A percentile compares a stretch with the other conserved stretches of the same genome.
These are phyloP conservation scores for Vulpes lagopus DNA, from an alignment of 2,113 vertebrate genomes.

Conservation along the genomic window DNA sequence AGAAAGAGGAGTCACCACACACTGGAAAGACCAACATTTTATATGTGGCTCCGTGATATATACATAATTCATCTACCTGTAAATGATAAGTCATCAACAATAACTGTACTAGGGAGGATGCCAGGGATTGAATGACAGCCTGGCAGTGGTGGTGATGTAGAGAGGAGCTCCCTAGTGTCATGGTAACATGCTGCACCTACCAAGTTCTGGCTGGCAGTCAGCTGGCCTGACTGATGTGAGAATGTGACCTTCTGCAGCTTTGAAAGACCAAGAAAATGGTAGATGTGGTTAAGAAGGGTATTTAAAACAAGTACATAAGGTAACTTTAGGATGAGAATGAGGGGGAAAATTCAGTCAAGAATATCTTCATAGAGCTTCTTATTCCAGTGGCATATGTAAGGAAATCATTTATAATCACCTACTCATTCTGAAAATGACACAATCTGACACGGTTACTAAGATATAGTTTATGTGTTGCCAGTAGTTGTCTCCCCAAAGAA, in stretches of 20 bases:
- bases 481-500: not conserved
- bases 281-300: not conserved
- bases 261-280: conserved; percentile 24
- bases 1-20: not conserved
- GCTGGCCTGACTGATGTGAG: not conserved
- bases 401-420: not conserved
- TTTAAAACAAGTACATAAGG: conserved; percentile 33
- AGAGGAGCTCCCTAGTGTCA: not conserved
- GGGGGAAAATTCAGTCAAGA: conserved; percentile 11
- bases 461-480: not conserved
- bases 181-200: not conserved
- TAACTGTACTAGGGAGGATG: not conserved
- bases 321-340: conserved; percentile 41
- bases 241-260: conserved; percentile 39
- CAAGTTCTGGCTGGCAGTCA: not conserved
- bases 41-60: not conserved
- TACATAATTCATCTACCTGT: not conserved
- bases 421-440: not conserved
- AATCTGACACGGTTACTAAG: not conserved
- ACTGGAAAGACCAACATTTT: conserved; percentile 47
- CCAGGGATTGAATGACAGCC: not conserved
- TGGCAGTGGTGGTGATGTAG: not conserved
- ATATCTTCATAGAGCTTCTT: not conserved
- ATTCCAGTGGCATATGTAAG: not conserved
- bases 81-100: not conserved